Evolutionary conservation across 1,140 invertebrate genomes (phyloP).

Genomic region (Drosophila repleta): DNA sequence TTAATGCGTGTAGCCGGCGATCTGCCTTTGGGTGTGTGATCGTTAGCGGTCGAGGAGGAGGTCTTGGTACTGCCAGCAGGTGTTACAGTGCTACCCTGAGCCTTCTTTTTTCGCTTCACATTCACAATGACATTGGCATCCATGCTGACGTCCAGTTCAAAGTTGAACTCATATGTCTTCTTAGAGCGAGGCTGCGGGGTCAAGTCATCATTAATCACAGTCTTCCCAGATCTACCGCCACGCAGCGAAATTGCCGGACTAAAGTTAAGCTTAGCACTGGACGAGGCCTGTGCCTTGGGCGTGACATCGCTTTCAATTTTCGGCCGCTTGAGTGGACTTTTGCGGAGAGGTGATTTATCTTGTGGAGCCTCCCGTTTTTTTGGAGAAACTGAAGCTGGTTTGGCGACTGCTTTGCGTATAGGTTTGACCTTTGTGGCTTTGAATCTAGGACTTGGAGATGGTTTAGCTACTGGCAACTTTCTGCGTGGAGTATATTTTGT

Average conservation of each 20-base stretch:
- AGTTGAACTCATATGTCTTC: slow-evolving; percentile 82
- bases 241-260: slow-evolving; percentile 67
- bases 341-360: slow-evolving; percentile 3
- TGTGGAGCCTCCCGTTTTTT: slow-evolving; percentile 32
- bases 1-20: slow-evolving; percentile 68
- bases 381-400: slow-evolving; percentile 36
- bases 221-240: slow-evolving; percentile 57
- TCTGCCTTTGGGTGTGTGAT: slow-evolving; percentile 13
- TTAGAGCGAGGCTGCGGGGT: slow-evolving; percentile 71
- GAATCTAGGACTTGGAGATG: background rate
- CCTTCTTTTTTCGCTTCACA: slow-evolving; percentile 80
- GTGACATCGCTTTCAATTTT: slow-evolving; percentile 43
- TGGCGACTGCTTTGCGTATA: background rate
- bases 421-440: background rate
- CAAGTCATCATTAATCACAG: slow-evolving; percentile 73
- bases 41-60: slow-evolving; percentile 29
- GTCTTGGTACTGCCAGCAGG: slow-evolving; percentile 7
- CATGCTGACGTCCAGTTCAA: slow-evolving; percentile 81
- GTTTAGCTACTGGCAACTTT: slow-evolving; percentile 22
- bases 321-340: slow-evolving; percentile 41
- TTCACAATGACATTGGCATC: slow-evolving; percentile 83
- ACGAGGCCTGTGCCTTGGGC: slow-evolving; percentile 20
- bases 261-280: slow-evolving; percentile 65
- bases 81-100: background rate
- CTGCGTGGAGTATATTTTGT: slow-evolving; percentile 22